Evolutionary conservation across 1,140 invertebrate species (phyloP).

Genomic region (Drosophila fuyamai): DNA sequence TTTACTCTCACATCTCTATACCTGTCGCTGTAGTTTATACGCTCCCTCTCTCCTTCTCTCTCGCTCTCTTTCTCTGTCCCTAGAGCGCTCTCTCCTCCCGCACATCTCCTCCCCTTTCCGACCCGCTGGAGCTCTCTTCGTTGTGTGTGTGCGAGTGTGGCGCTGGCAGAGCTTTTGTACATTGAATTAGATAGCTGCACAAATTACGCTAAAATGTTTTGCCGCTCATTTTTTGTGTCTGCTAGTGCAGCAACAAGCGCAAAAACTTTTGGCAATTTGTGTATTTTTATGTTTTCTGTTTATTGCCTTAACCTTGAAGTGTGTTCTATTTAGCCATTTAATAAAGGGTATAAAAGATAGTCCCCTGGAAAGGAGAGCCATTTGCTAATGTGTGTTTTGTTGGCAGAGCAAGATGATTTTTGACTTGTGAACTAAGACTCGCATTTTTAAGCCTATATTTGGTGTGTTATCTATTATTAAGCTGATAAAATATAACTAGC

Average conservation of each 20-base stretch:
- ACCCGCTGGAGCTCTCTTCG: background rate
- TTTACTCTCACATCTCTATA: conserved; percentile 61
- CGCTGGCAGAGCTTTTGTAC: conserved; percentile 61
- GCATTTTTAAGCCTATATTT: too few relatives aligned
- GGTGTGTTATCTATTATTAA: too few relatives aligned
- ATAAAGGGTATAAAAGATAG: background rate
- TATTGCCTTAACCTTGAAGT: conserved; percentile 72
- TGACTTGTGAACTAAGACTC: too few relatives aligned
- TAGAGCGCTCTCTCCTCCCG: conserved; percentile 1
- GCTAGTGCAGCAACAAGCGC: conserved; percentile 63
- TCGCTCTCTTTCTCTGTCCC: conserved; percentile 10
- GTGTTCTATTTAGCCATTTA: conserved; percentile 36
- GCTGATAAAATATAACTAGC: too few relatives aligned
- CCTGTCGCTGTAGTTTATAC: conserved; percentile 64
- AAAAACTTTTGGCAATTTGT: conserved; percentile 63
- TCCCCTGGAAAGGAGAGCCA: background rate
- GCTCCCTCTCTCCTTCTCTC: conserved; percentile 16
- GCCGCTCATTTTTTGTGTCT: conserved; percentile 66
- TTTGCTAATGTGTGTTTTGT: too few relatives aligned
- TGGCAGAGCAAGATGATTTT: too few relatives aligned
- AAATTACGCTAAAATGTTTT: conserved; percentile 76
- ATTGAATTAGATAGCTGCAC: conserved; percentile 78
- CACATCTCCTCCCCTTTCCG: background rate
- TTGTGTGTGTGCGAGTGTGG: background rate
- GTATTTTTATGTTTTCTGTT: conserved; percentile 35